Conservation (phyloP, 2,888 invertebrate genomes). For the Lasioglossum zephyrum region DNA sequence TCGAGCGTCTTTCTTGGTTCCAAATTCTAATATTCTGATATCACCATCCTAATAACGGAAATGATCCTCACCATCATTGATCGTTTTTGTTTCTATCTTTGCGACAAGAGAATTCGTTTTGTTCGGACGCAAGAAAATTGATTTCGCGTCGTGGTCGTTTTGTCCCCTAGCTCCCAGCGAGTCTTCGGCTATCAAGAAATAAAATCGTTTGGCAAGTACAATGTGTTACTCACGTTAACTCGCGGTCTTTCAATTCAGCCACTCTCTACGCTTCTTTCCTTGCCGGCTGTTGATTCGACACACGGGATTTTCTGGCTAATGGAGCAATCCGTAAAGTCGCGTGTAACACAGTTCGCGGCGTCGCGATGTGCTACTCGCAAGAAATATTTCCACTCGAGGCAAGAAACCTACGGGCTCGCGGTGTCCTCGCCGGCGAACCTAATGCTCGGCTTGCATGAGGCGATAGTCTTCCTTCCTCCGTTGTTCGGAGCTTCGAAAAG, state of each 20-base stretch:
- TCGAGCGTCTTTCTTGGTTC: background rate
- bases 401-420: slow-evolving; percentile 66
- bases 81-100: background rate
- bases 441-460: slow-evolving; percentile 73
- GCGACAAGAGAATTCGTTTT: background rate
- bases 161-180: background rate
- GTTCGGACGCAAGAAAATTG: background rate
- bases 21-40: background rate
- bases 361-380: slow-evolving; percentile 65
- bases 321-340: slow-evolving; percentile 48
- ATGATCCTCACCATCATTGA: background rate
- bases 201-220: background rate
- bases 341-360: slow-evolving; percentile 45
- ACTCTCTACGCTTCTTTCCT: slow-evolving; percentile 27
- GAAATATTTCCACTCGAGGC: slow-evolving; percentile 61
- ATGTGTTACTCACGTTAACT: slow-evolving; percentile 6
- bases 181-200: background rate
- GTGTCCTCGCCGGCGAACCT: slow-evolving; percentile 63
- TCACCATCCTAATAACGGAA: background rate
- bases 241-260: background rate
- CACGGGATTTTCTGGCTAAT: slow-evolving; percentile 54
- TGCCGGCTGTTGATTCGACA: slow-evolving; percentile 26
- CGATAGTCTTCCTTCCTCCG: background rate
- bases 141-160: background rate
- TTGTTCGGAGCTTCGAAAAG: background rate